Evolutionary conservation across 2,797 vertebrate genomes (phyloP).

Genomic region (Molothrus aeneus): DNA sequence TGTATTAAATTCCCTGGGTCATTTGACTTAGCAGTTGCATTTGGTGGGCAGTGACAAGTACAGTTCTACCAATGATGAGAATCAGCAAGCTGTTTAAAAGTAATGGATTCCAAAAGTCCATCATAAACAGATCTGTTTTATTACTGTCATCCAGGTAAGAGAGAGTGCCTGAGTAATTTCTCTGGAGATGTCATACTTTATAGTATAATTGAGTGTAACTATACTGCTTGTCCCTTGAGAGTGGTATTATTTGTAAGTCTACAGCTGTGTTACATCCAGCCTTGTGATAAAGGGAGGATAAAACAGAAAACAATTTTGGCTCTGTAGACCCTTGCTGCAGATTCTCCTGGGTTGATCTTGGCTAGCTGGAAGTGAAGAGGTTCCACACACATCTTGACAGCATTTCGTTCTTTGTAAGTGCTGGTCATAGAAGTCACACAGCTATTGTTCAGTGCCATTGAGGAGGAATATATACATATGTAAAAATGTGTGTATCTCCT

Average conservation of each 20-base stretch:
- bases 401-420: neutral
- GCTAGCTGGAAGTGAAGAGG: neutral
- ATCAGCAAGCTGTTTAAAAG: slow-evolving; percentile 58
- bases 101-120: slow-evolving; percentile 60
- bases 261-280: slow-evolving; percentile 48
- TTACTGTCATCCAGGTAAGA: slow-evolving; percentile 68
- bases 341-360: neutral
- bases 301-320: neutral
- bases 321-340: neutral
- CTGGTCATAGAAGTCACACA: neutral
- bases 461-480: neutral
- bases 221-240: slow-evolving; percentile 48
- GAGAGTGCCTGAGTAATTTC: slow-evolving; percentile 56
- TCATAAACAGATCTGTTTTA: slow-evolving; percentile 70
- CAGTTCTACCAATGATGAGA: slow-evolving; percentile 13
- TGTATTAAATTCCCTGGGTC: slow-evolving; percentile 17
- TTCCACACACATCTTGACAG: neutral
- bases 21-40: slow-evolving; percentile 48
- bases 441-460: neutral
- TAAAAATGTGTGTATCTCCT: neutral
- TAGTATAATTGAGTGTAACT: slow-evolving; percentile 70
- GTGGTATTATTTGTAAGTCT: slow-evolving; percentile 35
- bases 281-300: neutral
- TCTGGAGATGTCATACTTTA: slow-evolving; percentile 69
- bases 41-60: slow-evolving; percentile 31